phyloP scores from a whole-genome alignment of 2,113 vertebrate genomes.

The Caracal caracal region DNA sequence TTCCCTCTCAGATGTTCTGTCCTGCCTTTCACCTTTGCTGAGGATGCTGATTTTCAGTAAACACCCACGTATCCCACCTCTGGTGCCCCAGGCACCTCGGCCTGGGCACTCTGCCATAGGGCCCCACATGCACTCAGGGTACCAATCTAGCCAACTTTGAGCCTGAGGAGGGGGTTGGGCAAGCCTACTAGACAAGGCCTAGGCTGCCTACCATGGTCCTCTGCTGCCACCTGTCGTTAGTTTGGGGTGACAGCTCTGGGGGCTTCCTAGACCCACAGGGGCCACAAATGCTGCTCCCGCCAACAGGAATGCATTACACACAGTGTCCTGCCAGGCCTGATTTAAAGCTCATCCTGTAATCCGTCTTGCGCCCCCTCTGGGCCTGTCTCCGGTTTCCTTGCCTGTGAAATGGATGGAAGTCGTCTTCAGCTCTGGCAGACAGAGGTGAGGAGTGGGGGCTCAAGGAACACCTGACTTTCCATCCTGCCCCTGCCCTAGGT shows the following conservation, averaged over 20 bases:
- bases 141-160: neutral
- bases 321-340: constrained; percentile 70
- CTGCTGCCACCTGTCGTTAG: constrained; percentile 79
- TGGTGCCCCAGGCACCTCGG: neutral
- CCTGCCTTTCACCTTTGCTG: accelerated
- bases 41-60: neutral
- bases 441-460: constrained; percentile 11
- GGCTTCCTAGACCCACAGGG: constrained; percentile 20
- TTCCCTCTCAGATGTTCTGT: neutral
- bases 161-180: neutral
- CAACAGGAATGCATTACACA: constrained; percentile 74
- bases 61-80: neutral
- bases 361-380: constrained; percentile 64
- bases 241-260: neutral
- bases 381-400: constrained; percentile 74
- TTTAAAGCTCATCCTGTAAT: constrained; percentile 74
- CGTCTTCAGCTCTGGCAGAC: constrained; percentile 63
- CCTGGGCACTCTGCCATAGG: neutral
- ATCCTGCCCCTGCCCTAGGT: constrained; percentile 38
- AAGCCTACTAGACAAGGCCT: neutral
- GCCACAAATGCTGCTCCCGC: constrained; percentile 3
- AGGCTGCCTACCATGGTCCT: constrained; percentile 44
- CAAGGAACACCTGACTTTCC: constrained; percentile 27
- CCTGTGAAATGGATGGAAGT: constrained; percentile 69
- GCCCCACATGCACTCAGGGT: neutral